Evolutionary conservation across 2,797 vertebrate species (phyloP), one percentile per base, ranked within the genome.

Genomic region (Parauchenoglanis punctatus): DNA sequence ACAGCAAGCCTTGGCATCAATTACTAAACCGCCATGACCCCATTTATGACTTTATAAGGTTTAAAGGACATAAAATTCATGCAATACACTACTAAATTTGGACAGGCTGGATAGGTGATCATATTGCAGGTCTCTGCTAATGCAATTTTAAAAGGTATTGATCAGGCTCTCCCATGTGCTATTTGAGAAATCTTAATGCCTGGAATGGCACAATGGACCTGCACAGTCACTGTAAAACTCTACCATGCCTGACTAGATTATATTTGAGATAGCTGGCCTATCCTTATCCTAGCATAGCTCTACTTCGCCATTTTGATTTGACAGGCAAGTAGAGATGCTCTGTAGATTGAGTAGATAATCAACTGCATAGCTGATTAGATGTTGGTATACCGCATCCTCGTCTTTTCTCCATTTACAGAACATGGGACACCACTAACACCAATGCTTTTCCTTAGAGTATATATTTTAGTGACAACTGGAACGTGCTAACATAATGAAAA

Each of bases 111-210:
- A 7, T 28, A 63, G 18, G 58, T 18, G 40, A 77, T 54, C 52
- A 15, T 44, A 12, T 58, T 85, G 25, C 77, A 77, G 52, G 35
- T 70, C 52, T 63, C 23, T 81, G 82, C 77, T 81, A 56, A 85
- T 88, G 78, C 46, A 88, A 49, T 67, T 76, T 85, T 85, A 25
- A 82, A 68, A 76, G 49, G 84, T 82, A 85, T 85, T 85, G 82
- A 87, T 80, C 65, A 80, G 59, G 44, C n/a, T 28, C 23, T 85
- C 49, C 44, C 31, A 20, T 56, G 52, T 54, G 56, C 67, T 73
- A 56, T 52, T 78, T 76, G 23, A 84, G 67, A 46, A 63, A 67
- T 77, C 65, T 7, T 65, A 5, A 15, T 31, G 54, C 61, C 61
- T 35, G 72, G 40, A 54, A 67, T 75, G 7, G 28, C 7, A 46